Conservation (phyloP, 2,888 invertebrate genomes). For the Pocota personata region DNA sequence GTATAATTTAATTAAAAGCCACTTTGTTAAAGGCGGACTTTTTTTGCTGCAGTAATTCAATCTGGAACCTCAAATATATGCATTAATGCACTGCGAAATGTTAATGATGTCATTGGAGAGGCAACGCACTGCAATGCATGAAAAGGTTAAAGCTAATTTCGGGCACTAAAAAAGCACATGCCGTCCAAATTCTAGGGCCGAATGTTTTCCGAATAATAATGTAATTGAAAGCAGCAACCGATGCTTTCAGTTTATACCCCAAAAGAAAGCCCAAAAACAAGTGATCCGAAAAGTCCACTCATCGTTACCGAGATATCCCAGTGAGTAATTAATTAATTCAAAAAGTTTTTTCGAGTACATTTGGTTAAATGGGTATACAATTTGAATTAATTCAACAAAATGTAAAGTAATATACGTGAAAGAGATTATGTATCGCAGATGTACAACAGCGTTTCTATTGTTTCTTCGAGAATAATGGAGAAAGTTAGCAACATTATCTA, state of each 20-base stretch:
- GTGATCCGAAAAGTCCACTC: not conserved
- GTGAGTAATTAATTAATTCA: not conserved
- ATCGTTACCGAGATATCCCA: not conserved
- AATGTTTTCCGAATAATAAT: not conserved
- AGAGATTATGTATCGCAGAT: not conserved
- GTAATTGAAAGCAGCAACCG: not conserved
- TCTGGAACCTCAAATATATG: conserved; percentile 34
- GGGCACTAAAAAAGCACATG: not conserved
- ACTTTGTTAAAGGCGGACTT: conserved; percentile 10
- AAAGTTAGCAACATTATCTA: not conserved
- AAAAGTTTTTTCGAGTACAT: conserved; percentile 1
- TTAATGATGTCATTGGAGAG: conserved; percentile 46
- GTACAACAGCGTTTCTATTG: not conserved
- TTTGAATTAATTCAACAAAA: conserved; percentile 13
- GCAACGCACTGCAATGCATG: not conserved
- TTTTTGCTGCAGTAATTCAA: conserved; percentile 38
- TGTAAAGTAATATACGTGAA: not conserved
- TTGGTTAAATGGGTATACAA: not conserved
- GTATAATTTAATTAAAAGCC: conserved; percentile 52
- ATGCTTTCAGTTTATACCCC: not conserved
- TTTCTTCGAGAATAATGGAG: conserved; percentile 22
- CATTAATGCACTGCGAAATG: conserved; percentile 49
- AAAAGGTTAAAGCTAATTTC: conserved; percentile 21
- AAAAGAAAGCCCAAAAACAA: not conserved
- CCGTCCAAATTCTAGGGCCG: not conserved